These are phyloP conservation scores for Gallinago solitaria DNA, from an alignment of 2,797 vertebrate genomes.

Conservation along the genomic window DNA sequence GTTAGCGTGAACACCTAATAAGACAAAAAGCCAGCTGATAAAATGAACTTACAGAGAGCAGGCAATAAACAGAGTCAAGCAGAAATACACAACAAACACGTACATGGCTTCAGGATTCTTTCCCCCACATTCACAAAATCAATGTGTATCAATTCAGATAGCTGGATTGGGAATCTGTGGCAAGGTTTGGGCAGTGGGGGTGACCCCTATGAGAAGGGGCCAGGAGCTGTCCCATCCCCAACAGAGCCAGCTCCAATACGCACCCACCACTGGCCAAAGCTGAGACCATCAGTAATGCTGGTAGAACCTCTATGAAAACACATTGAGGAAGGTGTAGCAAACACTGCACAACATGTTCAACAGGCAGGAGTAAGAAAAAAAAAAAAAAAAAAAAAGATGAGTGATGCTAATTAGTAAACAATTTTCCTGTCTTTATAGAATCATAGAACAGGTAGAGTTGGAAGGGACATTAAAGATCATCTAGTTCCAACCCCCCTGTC, in stretches of 20 bases:
- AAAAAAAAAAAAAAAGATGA: not conserved
- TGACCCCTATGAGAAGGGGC: not conserved
- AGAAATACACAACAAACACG: not conserved
- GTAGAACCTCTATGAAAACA: not conserved
- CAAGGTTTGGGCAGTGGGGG: not conserved
- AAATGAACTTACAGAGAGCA: not conserved
- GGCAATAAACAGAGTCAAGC: not conserved
- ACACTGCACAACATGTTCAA: not conserved
- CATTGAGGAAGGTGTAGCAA: not conserved
- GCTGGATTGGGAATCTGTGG: not conserved
- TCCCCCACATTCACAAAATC: not conserved
- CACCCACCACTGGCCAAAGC: not conserved
- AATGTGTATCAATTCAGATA: not conserved
- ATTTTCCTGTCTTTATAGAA: too few relatives aligned
- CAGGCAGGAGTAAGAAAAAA: not conserved
- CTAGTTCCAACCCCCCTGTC: too few relatives aligned
- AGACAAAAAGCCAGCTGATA: not conserved
- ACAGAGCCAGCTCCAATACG: not conserved
- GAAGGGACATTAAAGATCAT: too few relatives aligned
- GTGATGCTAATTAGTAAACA: too few relatives aligned
- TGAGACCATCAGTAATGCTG: not conserved
- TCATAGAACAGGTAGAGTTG: too few relatives aligned
- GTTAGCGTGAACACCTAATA: not conserved
- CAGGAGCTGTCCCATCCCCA: fast-evolving
- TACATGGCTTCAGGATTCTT: not conserved